Percentiles rank a stretch among this genome's conserved stretches.
phyloP scores from a whole-genome alignment of 2,113 vertebrate species.

The Albula goreensis region DNA sequence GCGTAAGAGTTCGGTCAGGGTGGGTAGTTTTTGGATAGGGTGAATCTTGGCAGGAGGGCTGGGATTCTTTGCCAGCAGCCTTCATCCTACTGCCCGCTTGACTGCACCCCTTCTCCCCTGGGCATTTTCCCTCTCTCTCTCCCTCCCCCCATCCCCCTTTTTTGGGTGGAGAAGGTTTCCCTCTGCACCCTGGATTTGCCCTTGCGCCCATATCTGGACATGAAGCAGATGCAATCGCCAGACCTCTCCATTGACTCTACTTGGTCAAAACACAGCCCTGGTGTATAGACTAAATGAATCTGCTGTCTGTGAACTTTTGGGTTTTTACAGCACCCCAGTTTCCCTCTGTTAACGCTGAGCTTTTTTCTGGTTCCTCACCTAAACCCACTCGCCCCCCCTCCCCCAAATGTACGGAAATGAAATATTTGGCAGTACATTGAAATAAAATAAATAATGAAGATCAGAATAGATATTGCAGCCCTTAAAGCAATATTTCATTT shows the following conservation, averaged over 20 bases:
- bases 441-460: too few species aligned
- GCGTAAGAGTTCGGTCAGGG: neutral
- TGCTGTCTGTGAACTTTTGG: neutral
- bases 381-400: too few species aligned
- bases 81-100: neutral
- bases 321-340: neutral
- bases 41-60: neutral
- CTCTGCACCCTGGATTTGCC: neutral
- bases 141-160: neutral
- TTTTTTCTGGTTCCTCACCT: too few species aligned
- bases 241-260: neutral
- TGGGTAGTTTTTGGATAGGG: neutral
- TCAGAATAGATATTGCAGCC: too few species aligned
- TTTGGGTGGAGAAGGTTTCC: neutral
- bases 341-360: too few species aligned
- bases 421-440: too few species aligned
- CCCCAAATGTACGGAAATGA: too few species aligned
- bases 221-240: neutral
- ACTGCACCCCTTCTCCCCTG: neutral
- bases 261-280: conserved; percentile 13
- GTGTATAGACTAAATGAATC: neutral
- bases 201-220: neutral
- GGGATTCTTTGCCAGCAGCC: neutral
- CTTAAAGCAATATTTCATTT: too few species aligned
- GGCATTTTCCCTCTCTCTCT: neutral